Evolutionary conservation across 2,113 vertebrate species (phyloP), one percentile per base, ranked within the genome.

Genomic region (Calidris pugnax): DNA sequence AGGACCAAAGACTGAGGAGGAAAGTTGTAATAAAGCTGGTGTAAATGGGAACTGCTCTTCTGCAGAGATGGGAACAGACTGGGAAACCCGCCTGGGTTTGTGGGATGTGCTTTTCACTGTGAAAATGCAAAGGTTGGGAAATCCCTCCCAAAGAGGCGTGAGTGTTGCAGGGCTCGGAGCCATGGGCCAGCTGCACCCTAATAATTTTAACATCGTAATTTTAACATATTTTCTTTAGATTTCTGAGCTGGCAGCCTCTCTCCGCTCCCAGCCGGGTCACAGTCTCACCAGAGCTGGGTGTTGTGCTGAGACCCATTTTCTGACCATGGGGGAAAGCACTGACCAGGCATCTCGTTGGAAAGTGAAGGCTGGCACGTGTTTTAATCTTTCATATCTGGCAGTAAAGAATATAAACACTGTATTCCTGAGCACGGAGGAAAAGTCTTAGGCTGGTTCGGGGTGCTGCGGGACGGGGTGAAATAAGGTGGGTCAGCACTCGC

Each of bases 221-320:
- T 30, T 14, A 17, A 55, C 8, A 1, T 7, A 4, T 63, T 67
- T 27, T 6, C 63, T 51, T 7, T 22, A 21, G 43, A 22, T 51
- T 35, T 16, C 26, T 16, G 48, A 30, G 74, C 63, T 18, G 28
- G 76, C 59, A 93, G 57, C 68, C 55, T 75, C 55, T 37, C 48
- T 11, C 48, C 0, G 0, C 43, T 47, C 33, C 50, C 1, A 0
- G 35, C 55, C 0, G 1, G 50, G 53, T 4, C 6, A 0, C 0
- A 1, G 3, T 59, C 60, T 56, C 8, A 0, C 20, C 0, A 0
- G 48, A 41, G 66, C 56, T 10, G 5, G 11, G 33, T 1, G 0
- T 33, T 43, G 12, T 1, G 7, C 39, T 20, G 51, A 51, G 71
- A 32, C 30, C 55, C 39, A 0, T 27, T 72, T 67, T 33, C 51